phyloP scores from a whole-genome alignment of 2,113 vertebrate species.

The Echinops telfairi region DNA sequence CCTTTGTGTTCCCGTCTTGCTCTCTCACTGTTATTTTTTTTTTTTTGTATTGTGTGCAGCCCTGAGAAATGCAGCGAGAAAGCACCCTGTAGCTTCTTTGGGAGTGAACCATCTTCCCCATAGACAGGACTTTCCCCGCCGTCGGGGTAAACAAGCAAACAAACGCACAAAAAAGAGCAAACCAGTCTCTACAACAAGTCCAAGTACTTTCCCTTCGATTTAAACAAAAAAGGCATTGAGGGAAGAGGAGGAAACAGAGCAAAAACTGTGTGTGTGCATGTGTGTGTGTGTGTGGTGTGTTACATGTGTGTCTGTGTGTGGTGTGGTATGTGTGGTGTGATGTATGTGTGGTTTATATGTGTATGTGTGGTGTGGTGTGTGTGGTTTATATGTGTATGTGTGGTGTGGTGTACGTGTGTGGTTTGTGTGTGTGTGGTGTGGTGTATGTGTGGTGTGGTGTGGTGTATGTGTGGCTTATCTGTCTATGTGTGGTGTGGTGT shows the following conservation, averaged over 20 bases:
- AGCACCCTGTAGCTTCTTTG: conserved; percentile 15
- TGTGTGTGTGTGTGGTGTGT: too few relatives aligned
- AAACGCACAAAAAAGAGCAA: neutral
- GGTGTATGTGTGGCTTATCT: too few relatives aligned
- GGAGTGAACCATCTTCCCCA: conserved; percentile 46
- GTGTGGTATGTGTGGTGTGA: too few relatives aligned
- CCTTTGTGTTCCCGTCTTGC: conserved; percentile 68
- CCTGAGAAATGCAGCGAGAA: neutral
- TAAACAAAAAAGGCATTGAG: conserved; percentile 34
- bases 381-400: too few relatives aligned
- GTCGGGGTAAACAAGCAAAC: neutral
- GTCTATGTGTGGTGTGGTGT: too few relatives aligned
- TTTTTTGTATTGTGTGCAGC: conserved; percentile 57
- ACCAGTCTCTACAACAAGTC: neutral
- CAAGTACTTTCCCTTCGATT: neutral
- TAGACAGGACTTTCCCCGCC: conserved; percentile 55
- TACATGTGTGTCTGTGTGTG: too few relatives aligned
- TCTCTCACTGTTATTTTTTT: conserved; percentile 51
- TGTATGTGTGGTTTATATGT: too few relatives aligned
- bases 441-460: too few relatives aligned
- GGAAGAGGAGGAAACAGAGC: neutral
- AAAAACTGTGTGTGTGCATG: neutral
- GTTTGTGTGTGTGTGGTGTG: too few relatives aligned
- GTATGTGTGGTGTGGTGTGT: too few relatives aligned
- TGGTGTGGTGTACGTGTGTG: too few relatives aligned